Evolutionary conservation across 2,797 vertebrate genomes (phyloP).

Genomic region (Luscinia luscinia): DNA sequence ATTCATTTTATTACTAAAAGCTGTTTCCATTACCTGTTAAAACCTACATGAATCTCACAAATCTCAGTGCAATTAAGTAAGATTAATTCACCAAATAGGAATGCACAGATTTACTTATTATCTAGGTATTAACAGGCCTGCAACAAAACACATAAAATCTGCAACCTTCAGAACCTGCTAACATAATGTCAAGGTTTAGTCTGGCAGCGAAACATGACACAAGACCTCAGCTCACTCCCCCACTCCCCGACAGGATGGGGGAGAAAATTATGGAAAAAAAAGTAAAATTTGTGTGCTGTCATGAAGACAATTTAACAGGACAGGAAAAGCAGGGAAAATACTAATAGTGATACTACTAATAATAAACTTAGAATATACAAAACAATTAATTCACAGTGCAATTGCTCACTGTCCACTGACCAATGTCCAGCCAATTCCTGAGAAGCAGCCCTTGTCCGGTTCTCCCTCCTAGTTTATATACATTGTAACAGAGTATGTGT

Average conservation of each 20-base stretch:
- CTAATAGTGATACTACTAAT: neutral
- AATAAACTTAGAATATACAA: neutral
- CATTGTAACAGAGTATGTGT: too few species aligned
- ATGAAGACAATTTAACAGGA: neutral
- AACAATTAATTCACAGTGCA: neutral
- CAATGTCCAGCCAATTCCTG: neutral
- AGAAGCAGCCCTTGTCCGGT: neutral
- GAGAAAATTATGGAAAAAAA: neutral
- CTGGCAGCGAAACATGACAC: neutral
- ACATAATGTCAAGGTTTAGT: neutral
- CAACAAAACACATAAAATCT: neutral
- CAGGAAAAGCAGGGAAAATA: neutral
- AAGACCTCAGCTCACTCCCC: neutral
- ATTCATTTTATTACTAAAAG: neutral
- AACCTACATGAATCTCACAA: neutral
- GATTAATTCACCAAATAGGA: neutral
- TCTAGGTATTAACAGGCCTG: neutral
- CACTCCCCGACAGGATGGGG: rapidly evolving
- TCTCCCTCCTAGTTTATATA: neutral
- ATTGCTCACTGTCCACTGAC: neutral
- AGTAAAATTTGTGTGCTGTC: neutral
- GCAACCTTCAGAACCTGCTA: neutral
- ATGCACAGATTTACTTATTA: neutral
- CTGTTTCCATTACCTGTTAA: neutral
- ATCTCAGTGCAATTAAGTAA: neutral